Conservation (phyloP, 23 tunicate genomes). For the Trididemnum miniatum region DNA sequence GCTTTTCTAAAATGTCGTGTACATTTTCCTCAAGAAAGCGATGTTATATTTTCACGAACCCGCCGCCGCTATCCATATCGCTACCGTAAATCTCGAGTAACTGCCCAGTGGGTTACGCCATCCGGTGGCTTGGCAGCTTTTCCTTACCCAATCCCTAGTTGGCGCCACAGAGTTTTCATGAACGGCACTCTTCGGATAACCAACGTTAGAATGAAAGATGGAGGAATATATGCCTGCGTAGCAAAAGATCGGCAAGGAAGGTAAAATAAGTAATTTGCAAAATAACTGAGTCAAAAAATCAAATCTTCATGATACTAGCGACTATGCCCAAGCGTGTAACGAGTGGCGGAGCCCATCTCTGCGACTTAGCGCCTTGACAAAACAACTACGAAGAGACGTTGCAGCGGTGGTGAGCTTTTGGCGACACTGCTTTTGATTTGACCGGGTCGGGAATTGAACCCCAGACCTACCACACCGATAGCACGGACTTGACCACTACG, state of each 20-base stretch:
- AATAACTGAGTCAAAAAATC: no score
- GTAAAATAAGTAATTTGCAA: no score
- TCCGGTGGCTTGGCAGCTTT: constrained; percentile 40
- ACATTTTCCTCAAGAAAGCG: background rate
- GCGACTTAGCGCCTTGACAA: no score
- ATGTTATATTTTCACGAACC: background rate
- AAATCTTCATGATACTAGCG: no score
- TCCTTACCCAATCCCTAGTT: constrained; percentile 42
- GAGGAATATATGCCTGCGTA: constrained; percentile 36
- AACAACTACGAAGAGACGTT: no score
- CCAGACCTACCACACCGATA: no score
- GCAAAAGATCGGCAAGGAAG: constrained; percentile 24
- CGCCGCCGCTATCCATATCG: background rate
- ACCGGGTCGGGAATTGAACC: no score
- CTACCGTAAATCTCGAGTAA: background rate
- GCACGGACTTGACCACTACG: no score
- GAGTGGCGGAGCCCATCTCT: no score
- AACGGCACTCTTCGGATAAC: constrained; percentile 44
- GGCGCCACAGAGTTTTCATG: constrained; percentile 42
- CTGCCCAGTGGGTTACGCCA: constrained; percentile 34
- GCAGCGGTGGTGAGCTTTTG: no score
- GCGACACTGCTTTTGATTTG: no score
- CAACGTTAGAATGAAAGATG: background rate
- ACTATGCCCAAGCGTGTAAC: no score
- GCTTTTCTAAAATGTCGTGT: constrained; percentile 7